Conservation (phyloP, 2,797 vertebrate species). For the Gephyroberyx darwinii region DNA sequence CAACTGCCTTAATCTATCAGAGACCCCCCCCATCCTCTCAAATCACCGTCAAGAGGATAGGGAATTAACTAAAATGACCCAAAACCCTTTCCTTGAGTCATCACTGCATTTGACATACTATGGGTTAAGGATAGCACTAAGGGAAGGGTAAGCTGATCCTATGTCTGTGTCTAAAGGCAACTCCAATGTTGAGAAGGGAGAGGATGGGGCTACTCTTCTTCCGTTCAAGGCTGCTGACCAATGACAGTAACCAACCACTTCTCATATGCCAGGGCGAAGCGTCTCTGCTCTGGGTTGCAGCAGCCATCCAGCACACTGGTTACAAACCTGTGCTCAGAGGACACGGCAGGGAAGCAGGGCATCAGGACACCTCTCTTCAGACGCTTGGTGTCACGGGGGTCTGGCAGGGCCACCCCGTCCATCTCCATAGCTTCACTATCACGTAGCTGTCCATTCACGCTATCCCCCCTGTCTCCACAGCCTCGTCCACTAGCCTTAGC, state of each 20-base stretch:
- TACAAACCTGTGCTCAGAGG: conserved; percentile 88
- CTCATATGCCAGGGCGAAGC: conserved; percentile 90
- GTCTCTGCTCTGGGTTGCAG: conserved; percentile 86
- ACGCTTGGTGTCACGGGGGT: conserved; percentile 90
- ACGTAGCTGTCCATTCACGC: conserved; percentile 51
- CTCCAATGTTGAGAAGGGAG: conserved; percentile 37
- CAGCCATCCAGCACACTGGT: conserved; percentile 83
- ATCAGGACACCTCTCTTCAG: conserved; percentile 86
- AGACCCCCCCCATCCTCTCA: conserved; percentile 17
- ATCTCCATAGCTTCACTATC: conserved; percentile 87
- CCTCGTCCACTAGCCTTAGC: conserved; percentile 43
- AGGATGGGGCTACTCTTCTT: conserved; percentile 18
- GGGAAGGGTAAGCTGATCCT: conserved; percentile 39
- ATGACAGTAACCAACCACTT: conserved; percentile 93
- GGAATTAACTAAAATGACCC: conserved; percentile 7
- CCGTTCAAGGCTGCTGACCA: conserved; percentile 79
- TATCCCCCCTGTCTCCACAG: neutral
- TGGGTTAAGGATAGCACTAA: conserved; percentile 38
- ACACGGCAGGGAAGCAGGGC: conserved; percentile 73
- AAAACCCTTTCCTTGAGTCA: conserved; percentile 16
- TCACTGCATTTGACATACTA: conserved; percentile 36
- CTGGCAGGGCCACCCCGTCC: conserved; percentile 78
- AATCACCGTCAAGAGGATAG: conserved; percentile 6
- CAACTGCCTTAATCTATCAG: conserved; percentile 19
- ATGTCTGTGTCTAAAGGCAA: conserved; percentile 58